A percentile compares a stretch with the other conserved stretches of the same genome.
phyloP scores from a whole-genome alignment of 1,140 invertebrate genomes.

The Orchesella cincta region DNA sequence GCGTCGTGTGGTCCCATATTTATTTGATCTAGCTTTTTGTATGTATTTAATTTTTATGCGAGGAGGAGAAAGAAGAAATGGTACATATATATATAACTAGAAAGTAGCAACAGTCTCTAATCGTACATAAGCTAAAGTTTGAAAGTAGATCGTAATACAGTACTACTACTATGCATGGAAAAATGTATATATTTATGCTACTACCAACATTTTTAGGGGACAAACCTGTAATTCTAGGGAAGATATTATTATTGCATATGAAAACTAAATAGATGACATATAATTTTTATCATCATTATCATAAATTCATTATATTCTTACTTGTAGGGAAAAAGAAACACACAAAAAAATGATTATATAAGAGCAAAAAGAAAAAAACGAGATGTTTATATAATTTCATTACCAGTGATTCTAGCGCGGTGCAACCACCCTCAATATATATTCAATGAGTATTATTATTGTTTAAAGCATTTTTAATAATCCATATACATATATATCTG shows the following conservation, averaged over 20 bases:
- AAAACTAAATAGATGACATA: not conserved
- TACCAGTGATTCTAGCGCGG: constrained; percentile 27
- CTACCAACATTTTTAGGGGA: not conserved
- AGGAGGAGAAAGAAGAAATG: too few species aligned
- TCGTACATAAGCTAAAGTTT: too few species aligned
- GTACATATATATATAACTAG: too few species aligned
- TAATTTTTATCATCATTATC: not conserved
- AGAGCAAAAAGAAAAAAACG: not conserved
- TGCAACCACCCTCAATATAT: constrained; percentile 25
- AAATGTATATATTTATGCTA: constrained; percentile 29
- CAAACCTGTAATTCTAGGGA: too few species aligned
- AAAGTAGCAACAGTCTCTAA: too few species aligned
- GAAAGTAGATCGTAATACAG: too few species aligned
- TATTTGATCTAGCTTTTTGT: too few species aligned
- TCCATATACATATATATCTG: constrained; percentile 14
- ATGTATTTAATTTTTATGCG: too few species aligned
- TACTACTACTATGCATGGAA: too few species aligned
- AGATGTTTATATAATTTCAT: constrained; percentile 30
- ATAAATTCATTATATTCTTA: not conserved
- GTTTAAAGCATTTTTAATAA: constrained; percentile 28
- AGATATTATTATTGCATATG: not conserved
- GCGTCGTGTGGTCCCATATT: too few species aligned
- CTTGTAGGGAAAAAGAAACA: not conserved
- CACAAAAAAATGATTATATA: constrained; percentile 8
- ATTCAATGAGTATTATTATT: constrained; percentile 26